Percentiles rank a stretch among this genome's conserved stretches.
phyloP scores from a whole-genome alignment of 2,797 vertebrate genomes.

The Fringilla coelebs region DNA sequence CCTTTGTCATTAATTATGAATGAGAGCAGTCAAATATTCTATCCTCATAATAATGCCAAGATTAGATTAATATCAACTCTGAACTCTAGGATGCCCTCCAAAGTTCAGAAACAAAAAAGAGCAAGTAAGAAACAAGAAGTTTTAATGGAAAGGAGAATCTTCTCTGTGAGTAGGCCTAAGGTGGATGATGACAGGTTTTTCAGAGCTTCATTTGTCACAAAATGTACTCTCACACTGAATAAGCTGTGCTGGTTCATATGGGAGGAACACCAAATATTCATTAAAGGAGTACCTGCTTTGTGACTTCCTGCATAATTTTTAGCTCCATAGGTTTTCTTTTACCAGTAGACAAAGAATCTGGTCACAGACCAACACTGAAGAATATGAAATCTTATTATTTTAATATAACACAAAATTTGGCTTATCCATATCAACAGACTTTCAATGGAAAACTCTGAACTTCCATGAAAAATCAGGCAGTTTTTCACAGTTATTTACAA shows the following conservation, averaged over 20 bases:
- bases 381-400: neutral
- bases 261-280: neutral
- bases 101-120: conserved; percentile 31
- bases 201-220: neutral
- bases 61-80: conserved; percentile 59
- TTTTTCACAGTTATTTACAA: neutral
- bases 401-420: neutral
- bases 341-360: neutral
- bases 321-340: neutral
- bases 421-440: neutral
- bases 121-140: conserved; percentile 18
- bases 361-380: neutral
- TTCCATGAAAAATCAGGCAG: neutral
- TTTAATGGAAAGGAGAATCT: neutral
- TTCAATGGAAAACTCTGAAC: neutral
- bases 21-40: conserved; percentile 39
- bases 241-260: neutral
- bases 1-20: conserved; percentile 60
- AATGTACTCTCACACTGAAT: neutral
- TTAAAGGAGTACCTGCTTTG: neutral
- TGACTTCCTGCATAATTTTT: neutral
- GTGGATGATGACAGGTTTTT: neutral
- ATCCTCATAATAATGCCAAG: conserved; percentile 55
- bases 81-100: conserved; percentile 33
- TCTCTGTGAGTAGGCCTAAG: neutral